These are phyloP conservation scores for Enteromius mattozi DNA, from an alignment of 2,797 vertebrate species.

Conservation along the genomic window DNA sequence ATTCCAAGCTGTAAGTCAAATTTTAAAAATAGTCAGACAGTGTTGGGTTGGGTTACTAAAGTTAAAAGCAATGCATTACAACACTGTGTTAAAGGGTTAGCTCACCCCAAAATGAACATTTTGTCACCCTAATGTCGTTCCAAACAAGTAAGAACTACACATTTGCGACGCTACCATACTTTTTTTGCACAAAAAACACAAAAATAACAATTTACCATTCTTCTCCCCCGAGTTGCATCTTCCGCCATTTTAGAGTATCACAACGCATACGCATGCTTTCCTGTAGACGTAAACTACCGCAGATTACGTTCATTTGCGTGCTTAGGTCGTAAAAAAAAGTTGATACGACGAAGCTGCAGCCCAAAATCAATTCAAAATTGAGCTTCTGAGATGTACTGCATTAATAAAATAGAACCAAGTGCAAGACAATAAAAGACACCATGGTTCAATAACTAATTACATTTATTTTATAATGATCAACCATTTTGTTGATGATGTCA, in stretches of 20 bases:
- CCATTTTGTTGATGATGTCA: not conserved
- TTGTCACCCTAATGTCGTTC: too few relatives aligned
- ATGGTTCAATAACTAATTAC: not conserved
- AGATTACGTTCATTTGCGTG: too few relatives aligned
- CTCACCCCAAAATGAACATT: too few relatives aligned
- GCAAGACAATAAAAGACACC: not conserved
- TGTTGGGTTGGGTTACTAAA: not conserved
- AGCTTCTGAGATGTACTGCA: not conserved
- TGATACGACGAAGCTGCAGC: too few relatives aligned
- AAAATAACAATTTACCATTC: too few relatives aligned
- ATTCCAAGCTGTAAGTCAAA: not conserved
- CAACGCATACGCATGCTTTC: too few relatives aligned
- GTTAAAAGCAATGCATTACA: not conserved
- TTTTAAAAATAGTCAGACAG: not conserved
- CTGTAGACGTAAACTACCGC: too few relatives aligned
- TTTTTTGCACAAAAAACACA: too few relatives aligned
- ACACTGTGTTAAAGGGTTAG: not conserved
- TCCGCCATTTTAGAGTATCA: too few relatives aligned
- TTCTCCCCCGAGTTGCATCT: too few relatives aligned
- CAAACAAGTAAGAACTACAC: too few relatives aligned
- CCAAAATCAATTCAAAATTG: not conserved
- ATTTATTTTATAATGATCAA: not conserved
- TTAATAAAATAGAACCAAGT: not conserved
- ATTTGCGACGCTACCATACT: too few relatives aligned
- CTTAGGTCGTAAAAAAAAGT: not conserved